Evolutionary conservation across 2,888 invertebrate species (phyloP), one percentile per base, ranked within the genome.

Genomic region (Clepsis dumicolana): DNA sequence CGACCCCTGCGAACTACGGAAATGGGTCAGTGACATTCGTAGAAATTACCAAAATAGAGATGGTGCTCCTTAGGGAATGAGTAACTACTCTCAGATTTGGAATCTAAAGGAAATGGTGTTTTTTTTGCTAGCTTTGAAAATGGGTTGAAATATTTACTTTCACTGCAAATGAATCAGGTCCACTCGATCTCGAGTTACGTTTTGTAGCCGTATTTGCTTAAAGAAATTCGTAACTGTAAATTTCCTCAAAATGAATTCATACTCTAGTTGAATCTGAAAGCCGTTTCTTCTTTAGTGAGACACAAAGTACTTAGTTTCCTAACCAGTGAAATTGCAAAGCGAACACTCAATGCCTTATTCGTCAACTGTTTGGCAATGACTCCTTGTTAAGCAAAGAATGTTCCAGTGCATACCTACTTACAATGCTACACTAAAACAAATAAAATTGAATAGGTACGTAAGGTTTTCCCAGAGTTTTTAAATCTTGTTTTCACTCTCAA

Each of bases 331-430:
- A 18, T 8, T 21, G 32, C 44, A 52, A 65, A 32, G 52, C 60
- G 65, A 18, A 32, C 57, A 18, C 52, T 54, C n/a, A n/a, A 52
- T 16, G 24, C 44, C 53, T 44, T 53, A 24, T 52, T 25, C 54
- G 35, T 25, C 44, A 54, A 21, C 54, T 18, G 54, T 54, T 66
- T 54, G 25, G 53, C n/a, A 61, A 54, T 25, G 25, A 25, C 48
- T 25, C 61, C 54, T 29, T 66, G 18, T 54, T 61, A 54, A 48
- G 66, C 29, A 66, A 35, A 44, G 32, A 44, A 44, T 25, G 52
- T n/a, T n/a, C 24, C n/a, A 52, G 52, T n/a, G n/a, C n/a, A n/a
- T n/a, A n/a, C n/a, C n/a, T n/a, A 18, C 12, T 10, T n/a, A 35
- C 32, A 18, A 14, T 38, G n/a, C 14, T 38, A 10, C 32, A 38